Evolutionary conservation across 2,888 invertebrate genomes (phyloP).

Genomic region (Eledona agricola): DNA sequence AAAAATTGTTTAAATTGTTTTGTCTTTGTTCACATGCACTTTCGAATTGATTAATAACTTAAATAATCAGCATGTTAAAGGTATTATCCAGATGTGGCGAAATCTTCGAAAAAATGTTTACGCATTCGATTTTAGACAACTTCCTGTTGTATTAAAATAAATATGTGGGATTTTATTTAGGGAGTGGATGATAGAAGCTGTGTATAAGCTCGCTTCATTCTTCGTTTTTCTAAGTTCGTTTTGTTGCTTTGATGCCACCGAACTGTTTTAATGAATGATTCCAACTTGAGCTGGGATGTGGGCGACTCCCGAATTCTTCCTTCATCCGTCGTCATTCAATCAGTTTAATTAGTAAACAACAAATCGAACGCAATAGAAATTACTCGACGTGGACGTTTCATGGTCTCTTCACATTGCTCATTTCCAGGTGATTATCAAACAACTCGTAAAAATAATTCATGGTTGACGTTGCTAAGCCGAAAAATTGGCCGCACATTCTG

Average conservation of each 20-base stretch:
- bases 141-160: constrained; percentile 47
- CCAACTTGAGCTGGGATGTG: constrained; percentile 31
- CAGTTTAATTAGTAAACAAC: too few species aligned
- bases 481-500: constrained; percentile 1
- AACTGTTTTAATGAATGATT: constrained; percentile 38
- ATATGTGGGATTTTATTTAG: constrained; percentile 30
- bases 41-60: too few species aligned
- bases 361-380: too few species aligned
- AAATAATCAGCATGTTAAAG: constrained; percentile 13
- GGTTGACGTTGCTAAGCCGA: neutral
- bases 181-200: too few species aligned
- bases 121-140: constrained; percentile 48
- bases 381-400: too few species aligned
- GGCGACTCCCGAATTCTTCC: constrained; percentile 30
- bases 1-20: neutral
- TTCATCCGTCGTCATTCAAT: too few species aligned
- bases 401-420: too few species aligned
- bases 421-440: too few species aligned
- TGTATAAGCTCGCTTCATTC: constrained; percentile 21
- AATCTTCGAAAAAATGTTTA: constrained; percentile 33
- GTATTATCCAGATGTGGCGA: constrained; percentile 26
- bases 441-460: too few species aligned
- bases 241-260: constrained; percentile 35
- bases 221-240: constrained; percentile 22
- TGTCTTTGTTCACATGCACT: constrained; percentile 4